Evolutionary conservation across 2,113 vertebrate genomes (phyloP).

Genomic region (Hypomesus transpacificus): DNA sequence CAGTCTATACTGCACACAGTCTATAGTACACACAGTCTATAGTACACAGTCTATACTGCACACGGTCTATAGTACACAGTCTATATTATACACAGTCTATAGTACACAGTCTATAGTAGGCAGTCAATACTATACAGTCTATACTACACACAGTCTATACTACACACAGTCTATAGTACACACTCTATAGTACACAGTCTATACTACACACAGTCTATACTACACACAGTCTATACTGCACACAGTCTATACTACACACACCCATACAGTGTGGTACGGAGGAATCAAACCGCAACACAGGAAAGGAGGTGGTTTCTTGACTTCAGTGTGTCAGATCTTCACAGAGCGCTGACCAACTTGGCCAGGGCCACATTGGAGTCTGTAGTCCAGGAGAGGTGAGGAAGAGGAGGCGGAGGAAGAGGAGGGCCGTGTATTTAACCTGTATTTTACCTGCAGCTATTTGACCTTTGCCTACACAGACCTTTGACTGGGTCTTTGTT

Average conservation of each 20-base stretch:
- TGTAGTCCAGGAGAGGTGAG: slow-evolving; percentile 89
- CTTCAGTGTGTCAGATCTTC: slow-evolving; percentile 75
- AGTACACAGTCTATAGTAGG: too few relatives aligned
- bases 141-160: neutral
- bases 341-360: slow-evolving; percentile 81
- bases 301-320: slow-evolving; percentile 53
- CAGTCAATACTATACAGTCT: neutral
- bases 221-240: too few relatives aligned
- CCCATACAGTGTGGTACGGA: too few relatives aligned
- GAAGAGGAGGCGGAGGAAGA: slow-evolving; percentile 9
- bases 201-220: neutral
- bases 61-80: too few relatives aligned
- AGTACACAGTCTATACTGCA: too few relatives aligned
- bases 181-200: neutral
- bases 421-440: too few relatives aligned
- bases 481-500: neutral
- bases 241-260: too few relatives aligned
- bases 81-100: too few relatives aligned
- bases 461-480: neutral
- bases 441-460: too few relatives aligned
- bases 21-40: neutral
- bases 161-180: too few relatives aligned
- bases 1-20: neutral
- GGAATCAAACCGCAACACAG: neutral
- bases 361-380: slow-evolving; percentile 88